Percentiles rank a stretch among this genome's conserved stretches.
Conservation (phyloP, 2,113 vertebrate genomes). For the Haliaeetus leucogaster region DNA sequence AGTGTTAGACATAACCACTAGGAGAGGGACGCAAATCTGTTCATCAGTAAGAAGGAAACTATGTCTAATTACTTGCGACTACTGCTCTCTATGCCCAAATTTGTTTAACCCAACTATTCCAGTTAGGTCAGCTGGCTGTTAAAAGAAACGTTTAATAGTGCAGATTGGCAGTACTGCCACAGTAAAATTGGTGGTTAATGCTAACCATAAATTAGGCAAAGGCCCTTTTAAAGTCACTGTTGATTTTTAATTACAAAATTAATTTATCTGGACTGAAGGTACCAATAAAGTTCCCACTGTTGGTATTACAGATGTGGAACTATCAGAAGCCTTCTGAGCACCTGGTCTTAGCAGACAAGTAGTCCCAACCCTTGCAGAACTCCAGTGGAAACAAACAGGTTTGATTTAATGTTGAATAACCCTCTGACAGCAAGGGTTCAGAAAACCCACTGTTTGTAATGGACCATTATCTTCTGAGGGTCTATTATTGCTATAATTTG, state of each 20-base stretch:
- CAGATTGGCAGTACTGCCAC: background rate
- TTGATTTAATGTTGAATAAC: background rate
- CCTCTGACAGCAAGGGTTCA: background rate
- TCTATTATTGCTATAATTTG: background rate
- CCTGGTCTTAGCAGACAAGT: background rate
- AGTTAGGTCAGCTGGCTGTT: background rate
- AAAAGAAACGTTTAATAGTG: background rate
- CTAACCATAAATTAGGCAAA: background rate
- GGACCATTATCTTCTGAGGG: background rate
- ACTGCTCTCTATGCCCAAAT: background rate
- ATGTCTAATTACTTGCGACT: background rate
- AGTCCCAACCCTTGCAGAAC: background rate
- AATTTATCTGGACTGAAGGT: background rate
- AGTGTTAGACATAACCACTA: background rate
- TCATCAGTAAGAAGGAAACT: background rate
- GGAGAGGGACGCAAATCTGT: fast-evolving
- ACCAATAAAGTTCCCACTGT: background rate
- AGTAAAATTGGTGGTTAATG: background rate
- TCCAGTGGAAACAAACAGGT: background rate
- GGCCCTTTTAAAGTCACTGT: background rate
- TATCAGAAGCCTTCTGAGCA: background rate
- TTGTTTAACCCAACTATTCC: background rate
- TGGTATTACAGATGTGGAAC: background rate
- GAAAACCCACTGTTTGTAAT: background rate
- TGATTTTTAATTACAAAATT: background rate